Base-by-base conservation (phyloP, 2,113 vertebrate genomes). In the Paratilapia polleni region DNA sequence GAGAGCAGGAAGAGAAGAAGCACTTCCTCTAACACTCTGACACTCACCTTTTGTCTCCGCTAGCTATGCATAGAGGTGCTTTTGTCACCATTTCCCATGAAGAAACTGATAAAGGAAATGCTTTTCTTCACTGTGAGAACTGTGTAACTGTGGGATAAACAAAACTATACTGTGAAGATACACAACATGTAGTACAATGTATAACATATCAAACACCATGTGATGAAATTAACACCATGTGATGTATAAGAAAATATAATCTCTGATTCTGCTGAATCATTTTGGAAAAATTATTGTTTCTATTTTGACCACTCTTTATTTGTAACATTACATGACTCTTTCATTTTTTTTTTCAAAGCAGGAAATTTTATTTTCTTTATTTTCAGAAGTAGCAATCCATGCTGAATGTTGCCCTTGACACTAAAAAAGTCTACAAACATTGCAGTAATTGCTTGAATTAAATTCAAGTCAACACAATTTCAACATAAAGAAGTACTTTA, bases 11-110 rank as follows among this genome's bases (percentile, higher is more conserved):
- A 89, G 91, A 87, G 87, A 88, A 92, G 93, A 88, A 92, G 94
- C 95, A 96, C 96, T 97, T 97, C 94, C 90, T 94, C 62, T 88
- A 73, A 83, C 89, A 87, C 57, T 80, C 93, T 91, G 78, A 92
- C 95, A 95, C 88, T 74, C 19, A 6, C 84, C 93, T 95, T 97
- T 98, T 98, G 92, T 80, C 20, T 91, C 94, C 93, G 81, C 86
- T 86, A 63, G 5, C 75, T 78, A 95, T 94, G 95, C 95, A 95
- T 94, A n/a, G 68, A 60, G 2, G 8, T 49, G 61, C 28, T 86
- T 22, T 86, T 80, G 52, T 73, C 1, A 0, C 26, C 26, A 20
- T 97, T 85, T 97, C 96, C 97, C 96, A 96, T 95, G 95, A 96
- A 96, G 84, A 57, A 28, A 26, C 52, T 31, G n/a, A 63, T 12